phyloP scores from a whole-genome alignment of 2,113 vertebrate species.

The Aegithalos caudatus region DNA sequence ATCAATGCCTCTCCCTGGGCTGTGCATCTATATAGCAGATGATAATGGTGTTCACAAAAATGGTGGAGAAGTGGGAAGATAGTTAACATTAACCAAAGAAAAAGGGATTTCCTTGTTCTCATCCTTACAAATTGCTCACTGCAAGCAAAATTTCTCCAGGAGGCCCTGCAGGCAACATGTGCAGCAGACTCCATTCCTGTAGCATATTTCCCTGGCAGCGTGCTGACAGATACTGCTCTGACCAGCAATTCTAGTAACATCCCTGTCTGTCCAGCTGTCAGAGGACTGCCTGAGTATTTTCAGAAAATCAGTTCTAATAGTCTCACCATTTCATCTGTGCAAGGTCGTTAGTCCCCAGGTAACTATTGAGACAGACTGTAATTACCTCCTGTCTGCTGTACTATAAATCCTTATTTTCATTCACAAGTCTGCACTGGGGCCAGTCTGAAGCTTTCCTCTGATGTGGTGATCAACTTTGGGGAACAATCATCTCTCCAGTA shows the following conservation, averaged over 20 bases:
- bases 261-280: neutral
- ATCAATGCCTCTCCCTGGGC: neutral
- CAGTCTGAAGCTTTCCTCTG: neutral
- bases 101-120: neutral
- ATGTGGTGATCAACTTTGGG: neutral
- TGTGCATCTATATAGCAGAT: neutral
- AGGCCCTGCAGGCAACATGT: neutral
- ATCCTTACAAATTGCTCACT: neutral
- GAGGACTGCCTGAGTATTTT: neutral
- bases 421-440: neutral
- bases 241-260: neutral
- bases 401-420: conserved; percentile 29
- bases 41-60: neutral
- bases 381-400: neutral
- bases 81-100: neutral
- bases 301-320: conserved; percentile 14
- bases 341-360: conserved; percentile 13
- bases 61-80: neutral
- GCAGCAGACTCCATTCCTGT: neutral
- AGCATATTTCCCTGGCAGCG: neutral
- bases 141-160: neutral
- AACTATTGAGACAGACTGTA: neutral
- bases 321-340: neutral
- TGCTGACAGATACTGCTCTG: neutral
- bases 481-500: neutral